Evolutionary conservation across 1,140 invertebrate species (phyloP), one percentile per base, ranked within the genome.

Genomic region (Drosophila elegans): DNA sequence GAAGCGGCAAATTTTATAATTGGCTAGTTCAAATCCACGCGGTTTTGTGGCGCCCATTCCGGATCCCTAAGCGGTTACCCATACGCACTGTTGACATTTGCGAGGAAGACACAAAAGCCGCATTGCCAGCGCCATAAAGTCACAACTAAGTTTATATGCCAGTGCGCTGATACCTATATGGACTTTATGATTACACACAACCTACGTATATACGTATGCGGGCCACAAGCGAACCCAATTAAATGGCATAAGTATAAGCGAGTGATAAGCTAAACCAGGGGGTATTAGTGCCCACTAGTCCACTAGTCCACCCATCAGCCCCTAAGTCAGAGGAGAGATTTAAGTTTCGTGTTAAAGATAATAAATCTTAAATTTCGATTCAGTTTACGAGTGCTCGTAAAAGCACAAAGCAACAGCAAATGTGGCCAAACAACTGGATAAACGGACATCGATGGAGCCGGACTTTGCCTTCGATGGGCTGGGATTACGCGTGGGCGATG

Each of bases 281-380:
- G 25, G 51, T 29, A 63, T 55, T 55, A n/a, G 29, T 13, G 21
- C 2, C 42, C 41, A 61, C 67, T 36, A 32, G 49, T 62, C 12
- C 39, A 27, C 42, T 36, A n/a, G 13, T 38, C 61, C 41, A 41
- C 25, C 54, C 56, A 16, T 61, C 39, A 13, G 36, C 25, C 42
- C 49, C 29, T 63, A 48, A 63, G 46, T 42, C 55, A 51, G 44
- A 44, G 61, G 45, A 32, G 53, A 76, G 78, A 83, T 83, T 88
- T 76, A 62, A 83, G 79, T 86, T 80, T 69, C 75, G 62, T 66
- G 60, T 80, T 74, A 67, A 67, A 77, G 83, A 86, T 83, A 86
- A 86, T 86, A 86, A 86, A 89, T 86, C 83, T 86, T 89, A 86
- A 86, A 86, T 82, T 86, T 82, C 75, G 72, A 77, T 83, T 63